Conservation (phyloP, 2,888 invertebrate species). For the Odiellus spinosus region DNA sequence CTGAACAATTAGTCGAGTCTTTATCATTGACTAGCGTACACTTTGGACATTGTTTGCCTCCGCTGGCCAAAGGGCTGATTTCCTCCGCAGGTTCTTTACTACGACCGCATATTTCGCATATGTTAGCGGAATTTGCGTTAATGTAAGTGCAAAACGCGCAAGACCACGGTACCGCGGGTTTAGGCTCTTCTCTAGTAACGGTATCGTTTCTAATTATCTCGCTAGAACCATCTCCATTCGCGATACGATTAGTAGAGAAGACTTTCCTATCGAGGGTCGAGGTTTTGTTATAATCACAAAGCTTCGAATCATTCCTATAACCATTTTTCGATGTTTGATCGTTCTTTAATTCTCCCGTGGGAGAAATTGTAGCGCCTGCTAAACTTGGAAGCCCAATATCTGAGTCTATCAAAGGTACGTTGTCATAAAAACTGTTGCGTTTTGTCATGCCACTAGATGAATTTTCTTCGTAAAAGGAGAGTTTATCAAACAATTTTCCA, state of each 20-base stretch:
- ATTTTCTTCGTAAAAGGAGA: too few species aligned
- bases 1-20: constrained; percentile 46
- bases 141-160: constrained; percentile 55
- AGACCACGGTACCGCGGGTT: constrained; percentile 38
- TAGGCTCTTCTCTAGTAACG: constrained; percentile 5
- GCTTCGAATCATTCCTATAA: too few species aligned
- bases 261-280: too few species aligned
- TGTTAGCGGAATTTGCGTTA: constrained; percentile 39
- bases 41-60: constrained; percentile 54
- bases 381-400: constrained; percentile 3
- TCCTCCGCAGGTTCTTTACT: constrained; percentile 42
- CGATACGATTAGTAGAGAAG: too few species aligned
- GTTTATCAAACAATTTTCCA: too few species aligned
- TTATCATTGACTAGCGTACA: constrained; percentile 59
- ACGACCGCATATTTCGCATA: constrained; percentile 62
- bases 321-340: too few species aligned
- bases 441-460: constrained; percentile 1
- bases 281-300: too few species aligned
- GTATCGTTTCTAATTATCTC: background rate
- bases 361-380: background rate
- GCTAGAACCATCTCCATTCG: too few species aligned
- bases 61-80: constrained; percentile 48
- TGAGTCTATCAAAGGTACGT: constrained; percentile 7
- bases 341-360: too few species aligned
- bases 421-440: constrained; percentile 18